Evolutionary conservation across 2,888 invertebrate genomes (phyloP), one percentile per base, ranked within the genome.

Genomic region (Dendrolimus pini): DNA sequence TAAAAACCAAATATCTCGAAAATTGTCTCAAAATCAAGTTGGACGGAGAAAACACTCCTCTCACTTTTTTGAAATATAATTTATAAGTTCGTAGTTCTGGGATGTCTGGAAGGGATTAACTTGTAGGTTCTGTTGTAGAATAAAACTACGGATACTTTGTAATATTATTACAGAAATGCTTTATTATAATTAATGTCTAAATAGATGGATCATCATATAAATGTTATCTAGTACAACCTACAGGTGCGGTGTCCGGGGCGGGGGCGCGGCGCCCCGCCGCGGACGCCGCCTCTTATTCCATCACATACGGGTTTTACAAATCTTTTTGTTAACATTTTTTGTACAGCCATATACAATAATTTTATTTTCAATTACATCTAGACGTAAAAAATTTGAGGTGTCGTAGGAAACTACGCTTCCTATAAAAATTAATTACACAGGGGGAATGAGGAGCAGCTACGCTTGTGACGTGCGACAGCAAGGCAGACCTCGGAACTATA

Each of bases 121-220:
- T 30, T 30, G 3, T 30, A 30, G 30, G 47, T 10, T 47, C 0
- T 9, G 47, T 47, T 12, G 52, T 56, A 57, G 41, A 86, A 82
- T 84, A 71, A 89, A 89, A 89, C 83, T 61, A 81, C 71, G 70
- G 60, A 70, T 80, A 64, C 77, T 83, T 89, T 88, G 88, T 89
- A 89, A 90, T 90, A 89, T 92, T 92, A 92, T 92, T 93, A 92
- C 92, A 92, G 92, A 92, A 93, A 92, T 92, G 91, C 92, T 93
- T 92, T 92, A 92, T 92, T 89, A 90, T 87, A 92, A 92, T 92
- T 92, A 92, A 92, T 92, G 90, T 92, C 92, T 92, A 92, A 92
- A 90, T 91, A 92, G 91, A 92, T 92, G 92, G 91, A 91, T 92
- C 92, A 90, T 92, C 91, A 91, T 89, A 85, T 88, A 90, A 90